Conservation (phyloP, 2,888 invertebrate genomes). For the Pandemis cinnamomeana region DNA sequence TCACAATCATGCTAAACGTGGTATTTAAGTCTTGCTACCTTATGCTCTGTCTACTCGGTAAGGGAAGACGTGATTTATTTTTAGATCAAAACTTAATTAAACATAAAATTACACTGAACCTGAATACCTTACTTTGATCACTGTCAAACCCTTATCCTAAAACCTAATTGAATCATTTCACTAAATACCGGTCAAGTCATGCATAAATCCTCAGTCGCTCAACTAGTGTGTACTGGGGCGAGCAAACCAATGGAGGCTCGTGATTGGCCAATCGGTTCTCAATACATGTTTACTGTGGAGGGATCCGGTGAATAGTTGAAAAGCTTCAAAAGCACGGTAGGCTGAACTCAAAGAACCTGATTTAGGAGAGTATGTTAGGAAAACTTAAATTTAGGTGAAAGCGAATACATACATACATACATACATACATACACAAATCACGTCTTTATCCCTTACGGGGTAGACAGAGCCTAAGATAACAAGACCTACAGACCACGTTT, state of each 20-base stretch:
- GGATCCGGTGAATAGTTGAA: constrained; percentile 14
- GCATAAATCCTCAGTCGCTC: background rate
- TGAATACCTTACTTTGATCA: constrained; percentile 23
- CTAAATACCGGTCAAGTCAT: constrained; percentile 31
- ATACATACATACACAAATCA: background rate
- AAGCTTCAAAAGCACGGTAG: constrained; percentile 1
- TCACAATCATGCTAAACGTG: no score
- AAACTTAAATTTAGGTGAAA: background rate
- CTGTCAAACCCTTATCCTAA: constrained; percentile 14
- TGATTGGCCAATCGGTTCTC: constrained; percentile 34
- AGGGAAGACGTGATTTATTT: no score
- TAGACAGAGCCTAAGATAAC: no score
- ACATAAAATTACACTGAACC: no score
- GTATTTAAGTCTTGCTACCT: no score
- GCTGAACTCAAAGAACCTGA: background rate
- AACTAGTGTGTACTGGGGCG: constrained; percentile 21
- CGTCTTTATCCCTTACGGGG: no score
- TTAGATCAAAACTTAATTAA: background rate
- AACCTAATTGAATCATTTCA: constrained; percentile 31
- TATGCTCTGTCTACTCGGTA: no score
- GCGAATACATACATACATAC: background rate
- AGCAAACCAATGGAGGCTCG: constrained; percentile 12
- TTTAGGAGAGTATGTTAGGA: background rate
- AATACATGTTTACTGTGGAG: constrained; percentile 24
- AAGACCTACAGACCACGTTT: no score